Percentiles rank a stretch among this genome's conserved stretches.
Evolutionary conservation across 2,113 vertebrate species (phyloP).

Genomic region (Toxotes jaculatrix): DNA sequence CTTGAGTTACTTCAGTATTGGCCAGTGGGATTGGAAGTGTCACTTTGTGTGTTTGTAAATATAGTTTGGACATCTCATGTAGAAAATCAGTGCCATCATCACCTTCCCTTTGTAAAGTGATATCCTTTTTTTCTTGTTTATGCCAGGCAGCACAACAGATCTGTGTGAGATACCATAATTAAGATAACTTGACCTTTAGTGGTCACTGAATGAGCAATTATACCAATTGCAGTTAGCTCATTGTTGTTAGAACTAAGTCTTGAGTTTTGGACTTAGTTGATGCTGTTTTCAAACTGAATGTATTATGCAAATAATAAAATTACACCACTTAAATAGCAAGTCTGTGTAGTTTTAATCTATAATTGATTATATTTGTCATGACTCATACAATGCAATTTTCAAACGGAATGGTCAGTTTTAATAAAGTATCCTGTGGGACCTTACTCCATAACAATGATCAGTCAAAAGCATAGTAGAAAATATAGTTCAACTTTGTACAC

Average conservation of each 20-base stretch:
- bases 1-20: conserved; percentile 22
- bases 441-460: not conserved
- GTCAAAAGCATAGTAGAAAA: not conserved
- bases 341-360: conserved; percentile 12
- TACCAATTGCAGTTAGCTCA: conserved; percentile 37
- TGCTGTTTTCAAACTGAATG: conserved; percentile 82
- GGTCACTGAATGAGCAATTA: conserved; percentile 35
- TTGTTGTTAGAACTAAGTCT: conserved; percentile 58
- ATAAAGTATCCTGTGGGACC: too few relatives aligned
- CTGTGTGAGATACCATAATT: conserved; percentile 16
- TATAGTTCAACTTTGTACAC: not conserved
- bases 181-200: conserved; percentile 28
- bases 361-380: not conserved
- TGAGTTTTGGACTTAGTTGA: conserved; percentile 73
- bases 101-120: conserved; percentile 55
- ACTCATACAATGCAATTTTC: not conserved
- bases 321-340: conserved; percentile 47
- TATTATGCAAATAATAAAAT: conserved; percentile 85
- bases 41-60: conserved; percentile 61
- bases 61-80: conserved; percentile 47
- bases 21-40: conserved; percentile 26
- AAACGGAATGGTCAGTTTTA: not conserved
- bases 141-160: conserved; percentile 47
- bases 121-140: conserved; percentile 23
- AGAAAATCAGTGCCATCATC: conserved; percentile 52